phyloP scores from a whole-genome alignment of 2,113 vertebrate species.

The Onychostruthus taczanowskii region DNA sequence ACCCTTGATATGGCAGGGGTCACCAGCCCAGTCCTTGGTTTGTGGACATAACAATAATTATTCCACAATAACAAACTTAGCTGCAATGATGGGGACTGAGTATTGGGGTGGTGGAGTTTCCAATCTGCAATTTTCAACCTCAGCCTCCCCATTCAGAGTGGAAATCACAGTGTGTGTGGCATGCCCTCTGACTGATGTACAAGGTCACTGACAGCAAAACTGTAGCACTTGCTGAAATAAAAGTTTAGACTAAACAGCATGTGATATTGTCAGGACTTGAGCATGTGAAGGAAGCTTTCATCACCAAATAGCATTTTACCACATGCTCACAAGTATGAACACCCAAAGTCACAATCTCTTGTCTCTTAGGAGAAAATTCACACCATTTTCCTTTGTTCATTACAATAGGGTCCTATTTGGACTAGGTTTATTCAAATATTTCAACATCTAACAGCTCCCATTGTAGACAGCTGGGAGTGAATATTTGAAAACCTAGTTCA shows the following conservation, averaged over 20 bases:
- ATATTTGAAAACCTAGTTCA: neutral
- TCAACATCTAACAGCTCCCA: neutral
- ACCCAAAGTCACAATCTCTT: neutral
- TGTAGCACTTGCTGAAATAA: constrained; percentile 15
- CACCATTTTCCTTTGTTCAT: neutral
- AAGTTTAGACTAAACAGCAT: constrained; percentile 21
- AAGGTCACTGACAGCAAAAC: constrained; percentile 30
- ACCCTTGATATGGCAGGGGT: neutral
- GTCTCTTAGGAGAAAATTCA: neutral
- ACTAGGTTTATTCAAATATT: neutral
- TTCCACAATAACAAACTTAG: neutral
- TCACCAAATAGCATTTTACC: neutral
- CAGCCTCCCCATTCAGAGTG: neutral
- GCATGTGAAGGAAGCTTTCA: constrained; percentile 14
- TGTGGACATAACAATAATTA: neutral
- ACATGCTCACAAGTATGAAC: neutral
- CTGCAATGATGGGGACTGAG: neutral
- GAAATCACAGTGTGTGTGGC: neutral
- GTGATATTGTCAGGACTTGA: neutral
- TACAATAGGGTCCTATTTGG: neutral
- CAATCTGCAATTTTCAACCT: neutral
- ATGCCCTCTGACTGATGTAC: neutral
- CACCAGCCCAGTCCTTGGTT: neutral
- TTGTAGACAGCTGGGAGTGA: neutral
- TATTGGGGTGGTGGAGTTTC: neutral